Evolutionary conservation across 2,113 vertebrate genomes (phyloP), one percentile per base, ranked within the genome.

Genomic region (Parotia lawesii): DNA sequence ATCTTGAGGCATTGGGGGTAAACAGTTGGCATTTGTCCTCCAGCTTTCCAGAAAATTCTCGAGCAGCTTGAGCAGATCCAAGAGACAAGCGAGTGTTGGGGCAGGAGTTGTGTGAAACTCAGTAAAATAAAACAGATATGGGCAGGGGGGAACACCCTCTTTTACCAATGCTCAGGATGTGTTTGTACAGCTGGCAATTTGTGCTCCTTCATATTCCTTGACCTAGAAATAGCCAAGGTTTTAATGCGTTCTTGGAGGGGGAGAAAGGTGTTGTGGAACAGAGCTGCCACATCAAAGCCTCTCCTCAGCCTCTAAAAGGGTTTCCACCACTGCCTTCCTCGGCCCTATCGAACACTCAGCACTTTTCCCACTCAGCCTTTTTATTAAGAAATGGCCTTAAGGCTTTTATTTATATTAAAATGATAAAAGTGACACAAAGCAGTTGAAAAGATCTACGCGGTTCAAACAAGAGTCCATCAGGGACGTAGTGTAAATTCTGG

Each of bases 281-380:
- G 77, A 95, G 48, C 93, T 96, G 97, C 94, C 95, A 97, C 94
- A 96, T 96, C 95, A 97, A 97, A 96, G 95, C 79, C 53, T 86
- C 83, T 92, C 31, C 83, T 54, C 79, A 75, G 90, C 94, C 93
- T 84, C 92, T 91, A 86, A 94, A 93, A 94, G 89, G 91, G 89
- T 92, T 91, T 87, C 93, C 87, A 85, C 45, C 85, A 23, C 89
- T 61, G 76, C 94, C 89, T 92, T 91, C 64, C 91, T 83, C 73
- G 2, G 14, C 85, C 69, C 90, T 90, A 76, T 89, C 70, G 56
- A 77, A 3, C 90, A 87, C 94, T 96, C 94, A 47, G 88, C 90
- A n/a, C 90, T 92, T 96, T 93, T 89, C 70, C 82, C 77, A 47
- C 85, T 94, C 87, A 81, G 76, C 72, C 74, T 95, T 96, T 94